phyloP scores from a whole-genome alignment of 2,888 invertebrate genomes.

The Ceriagrion tenellum region DNA sequence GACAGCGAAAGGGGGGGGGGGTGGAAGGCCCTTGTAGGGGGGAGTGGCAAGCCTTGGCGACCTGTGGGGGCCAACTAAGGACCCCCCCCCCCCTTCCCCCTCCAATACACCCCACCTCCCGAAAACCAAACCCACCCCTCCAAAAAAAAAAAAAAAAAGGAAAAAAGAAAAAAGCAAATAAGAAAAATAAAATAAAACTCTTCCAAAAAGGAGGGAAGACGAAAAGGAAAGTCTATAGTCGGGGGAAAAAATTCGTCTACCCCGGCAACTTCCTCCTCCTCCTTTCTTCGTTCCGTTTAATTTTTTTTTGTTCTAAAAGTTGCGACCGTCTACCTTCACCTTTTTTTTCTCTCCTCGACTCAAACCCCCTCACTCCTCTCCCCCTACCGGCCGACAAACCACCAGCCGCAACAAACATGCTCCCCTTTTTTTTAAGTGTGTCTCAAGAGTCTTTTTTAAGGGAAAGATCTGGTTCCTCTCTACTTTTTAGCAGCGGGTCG shows the following conservation, averaged over 20 bases:
- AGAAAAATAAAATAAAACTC: no score
- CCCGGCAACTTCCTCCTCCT: slow-evolving; percentile 28
- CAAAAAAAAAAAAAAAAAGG: no score
- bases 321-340: slow-evolving; percentile 30
- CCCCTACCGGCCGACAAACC: neutral
- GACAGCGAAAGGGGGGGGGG: neutral
- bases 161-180: no score
- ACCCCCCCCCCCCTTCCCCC: neutral
- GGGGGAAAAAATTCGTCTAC: neutral
- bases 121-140: neutral
- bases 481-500: neutral
- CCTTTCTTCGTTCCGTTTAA: slow-evolving; percentile 40
- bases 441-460: neutral
- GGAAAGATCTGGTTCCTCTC: neutral
- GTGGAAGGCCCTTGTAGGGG: no score
- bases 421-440: neutral
- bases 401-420: no score
- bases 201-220: neutral
- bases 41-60: neutral
- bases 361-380: neutral
- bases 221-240: neutral
- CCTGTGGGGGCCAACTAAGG: neutral
- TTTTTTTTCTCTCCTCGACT: neutral
- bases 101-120: no score
- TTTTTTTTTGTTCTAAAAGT: slow-evolving; percentile 58